These are phyloP conservation scores for Tinamus guttatus DNA, from an alignment of 2,113 vertebrate genomes.

Conservation along the genomic window DNA sequence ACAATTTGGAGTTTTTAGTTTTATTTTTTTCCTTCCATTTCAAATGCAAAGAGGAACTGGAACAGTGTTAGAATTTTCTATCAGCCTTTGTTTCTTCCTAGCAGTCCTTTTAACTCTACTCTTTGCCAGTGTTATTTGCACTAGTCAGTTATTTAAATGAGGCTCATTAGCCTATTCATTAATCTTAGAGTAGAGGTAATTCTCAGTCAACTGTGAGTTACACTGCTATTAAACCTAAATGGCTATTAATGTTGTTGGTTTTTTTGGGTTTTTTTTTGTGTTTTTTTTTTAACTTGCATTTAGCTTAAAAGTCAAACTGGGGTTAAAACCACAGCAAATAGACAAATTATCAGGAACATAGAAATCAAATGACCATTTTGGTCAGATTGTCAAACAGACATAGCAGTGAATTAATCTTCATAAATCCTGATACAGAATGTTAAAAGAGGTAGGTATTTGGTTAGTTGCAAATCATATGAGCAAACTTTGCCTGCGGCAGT, in stretches of 20 bases:
- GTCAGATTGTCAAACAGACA: conserved; percentile 37
- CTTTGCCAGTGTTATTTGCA: background rate
- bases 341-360: conserved; percentile 33
- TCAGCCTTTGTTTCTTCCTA: background rate
- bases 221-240: background rate
- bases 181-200: background rate
- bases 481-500: conserved; percentile 42
- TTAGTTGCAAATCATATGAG: conserved; percentile 18
- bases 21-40: background rate
- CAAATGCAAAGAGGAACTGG: background rate
- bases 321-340: conserved; percentile 42
- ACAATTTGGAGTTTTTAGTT: background rate
- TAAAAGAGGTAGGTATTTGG: conserved; percentile 8
- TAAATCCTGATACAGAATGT: conserved; percentile 40
- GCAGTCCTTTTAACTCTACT: background rate
- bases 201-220: background rate
- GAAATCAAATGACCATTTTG: conserved; percentile 26
- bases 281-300: too few relatives aligned
- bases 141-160: conserved; percentile 20
- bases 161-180: conserved; percentile 2
- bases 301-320: conserved; percentile 7
- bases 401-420: conserved; percentile 46
- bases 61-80: background rate
- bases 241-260: too few relatives aligned
- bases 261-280: too few relatives aligned